These are phyloP conservation scores for Chaenogobius annularis DNA, from an alignment of 2,113 vertebrate species.

Conservation along the genomic window DNA sequence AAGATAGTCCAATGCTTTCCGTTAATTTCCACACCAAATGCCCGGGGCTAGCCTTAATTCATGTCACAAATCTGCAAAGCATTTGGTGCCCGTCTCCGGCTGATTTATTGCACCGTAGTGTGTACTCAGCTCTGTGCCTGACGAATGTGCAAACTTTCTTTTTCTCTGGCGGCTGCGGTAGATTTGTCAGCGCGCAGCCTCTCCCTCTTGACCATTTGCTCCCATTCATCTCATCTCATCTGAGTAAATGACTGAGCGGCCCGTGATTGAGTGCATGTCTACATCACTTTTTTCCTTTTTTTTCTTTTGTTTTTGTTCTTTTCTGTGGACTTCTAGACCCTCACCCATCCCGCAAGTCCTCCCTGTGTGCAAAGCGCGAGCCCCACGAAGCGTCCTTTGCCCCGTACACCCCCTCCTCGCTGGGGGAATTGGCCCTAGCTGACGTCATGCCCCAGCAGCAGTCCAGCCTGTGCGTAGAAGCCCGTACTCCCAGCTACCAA, in stretches of 20 bases:
- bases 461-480: conserved; percentile 86
- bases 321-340: conserved; percentile 81
- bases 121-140: neutral
- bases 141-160: conserved; percentile 5
- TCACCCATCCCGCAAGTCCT: conserved; percentile 85
- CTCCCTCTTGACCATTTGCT: neutral
- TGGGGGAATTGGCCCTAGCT: conserved; percentile 84
- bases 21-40: conserved; percentile 11
- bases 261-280: conserved; percentile 50
- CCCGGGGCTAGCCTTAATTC: conserved; percentile 26
- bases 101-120: conserved; percentile 19
- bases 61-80: conserved; percentile 9
- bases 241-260: conserved; percentile 46
- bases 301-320: conserved; percentile 55
- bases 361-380: conserved; percentile 88
- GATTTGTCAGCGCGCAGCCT: conserved; percentile 12
- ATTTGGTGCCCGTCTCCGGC: conserved; percentile 13
- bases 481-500: conserved; percentile 85
- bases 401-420: conserved; percentile 87
- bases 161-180: neutral
- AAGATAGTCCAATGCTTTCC: conserved; percentile 12
- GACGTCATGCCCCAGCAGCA: conserved; percentile 88
- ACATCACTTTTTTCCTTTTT: conserved; percentile 54
- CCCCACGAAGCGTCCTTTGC: conserved; percentile 90
- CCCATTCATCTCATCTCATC: conserved; percentile 44